Conservation (phyloP, 2,888 invertebrate species). For the Caenorhabditis imperialis region DNA sequence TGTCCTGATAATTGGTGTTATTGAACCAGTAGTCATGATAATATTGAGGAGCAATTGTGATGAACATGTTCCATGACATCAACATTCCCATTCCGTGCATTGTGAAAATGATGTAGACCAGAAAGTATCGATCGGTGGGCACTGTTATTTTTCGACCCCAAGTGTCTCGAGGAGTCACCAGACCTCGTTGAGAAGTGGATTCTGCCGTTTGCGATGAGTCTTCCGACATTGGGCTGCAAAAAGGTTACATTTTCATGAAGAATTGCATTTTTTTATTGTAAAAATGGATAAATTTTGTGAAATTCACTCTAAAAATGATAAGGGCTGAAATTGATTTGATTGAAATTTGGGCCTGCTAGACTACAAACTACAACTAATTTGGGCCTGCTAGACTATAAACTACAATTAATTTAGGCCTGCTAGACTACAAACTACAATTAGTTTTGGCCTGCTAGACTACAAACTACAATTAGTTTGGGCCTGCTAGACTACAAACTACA, state of each 20-base stretch:
- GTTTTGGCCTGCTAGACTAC: no score
- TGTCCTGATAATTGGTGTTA: conserved; percentile 82
- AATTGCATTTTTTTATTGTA: no score
- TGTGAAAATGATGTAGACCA: conserved; percentile 64
- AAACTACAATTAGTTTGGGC: no score
- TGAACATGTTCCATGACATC: conserved; percentile 68
- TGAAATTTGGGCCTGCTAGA: no score
- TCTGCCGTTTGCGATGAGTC: background rate
- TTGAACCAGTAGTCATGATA: conserved; percentile 90
- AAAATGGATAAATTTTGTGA: background rate
- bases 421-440: no score
- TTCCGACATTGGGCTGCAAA: conserved; percentile 31
- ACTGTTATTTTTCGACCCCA: conserved; percentile 33
- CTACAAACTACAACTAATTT: no score
- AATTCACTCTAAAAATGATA: no score
- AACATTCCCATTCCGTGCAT: conserved; percentile 67
- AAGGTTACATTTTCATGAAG: no score
- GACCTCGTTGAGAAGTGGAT: conserved; percentile 1
- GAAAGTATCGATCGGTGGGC: conserved; percentile 50
- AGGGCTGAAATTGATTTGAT: no score
- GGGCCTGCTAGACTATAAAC: no score
- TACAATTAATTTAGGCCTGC: no score
- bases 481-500: no score
- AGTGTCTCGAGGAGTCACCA: conserved; percentile 43
- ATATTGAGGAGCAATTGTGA: conserved; percentile 74